Evolutionary conservation across 2,888 invertebrate genomes (phyloP), one percentile per base, ranked within the genome.

Genomic region (Anagyrus pseudococci): DNA sequence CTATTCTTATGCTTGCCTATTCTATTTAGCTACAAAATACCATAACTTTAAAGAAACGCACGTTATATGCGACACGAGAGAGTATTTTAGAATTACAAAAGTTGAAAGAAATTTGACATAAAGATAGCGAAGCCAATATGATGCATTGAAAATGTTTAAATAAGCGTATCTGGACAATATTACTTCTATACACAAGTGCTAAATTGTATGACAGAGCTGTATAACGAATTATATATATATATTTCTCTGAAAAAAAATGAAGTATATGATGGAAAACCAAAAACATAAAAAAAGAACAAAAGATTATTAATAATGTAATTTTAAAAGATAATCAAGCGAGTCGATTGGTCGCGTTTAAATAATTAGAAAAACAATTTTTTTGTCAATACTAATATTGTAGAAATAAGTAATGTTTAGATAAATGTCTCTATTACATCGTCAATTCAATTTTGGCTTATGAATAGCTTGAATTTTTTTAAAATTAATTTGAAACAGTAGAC

Each of bases 301-400:
- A n/a, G n/a, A n/a, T n/a, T n/a, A n/a, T n/a, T n/a, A n/a, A n/a
- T n/a, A n/a, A n/a, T n/a, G n/a, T n/a, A n/a, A 46, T 23, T 37
- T n/a, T 23, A n/a, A 33, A 20, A 52, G 37, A 23, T 17, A 23
- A 22, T 15, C n/a, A 25, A 17, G 33, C 33, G 8, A 37, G 33
- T 37, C 33, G 33, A 37, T 37, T 37, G 15, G 33, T 37, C 26
- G 53, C 55, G 48, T 58, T 58, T 15, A 37, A 37, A 29, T 29
- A 7, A 29, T 10, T n/a, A n/a, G n/a, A n/a, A n/a, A n/a, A n/a
- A n/a, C n/a, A n/a, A n/a, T n/a, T n/a, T n/a, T n/a, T n/a, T n/a
- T n/a, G n/a, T n/a, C n/a, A n/a, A n/a, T n/a, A n/a, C n/a, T n/a
- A n/a, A n/a, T n/a, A n/a, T n/a, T n/a, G n/a, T n/a, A n/a, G n/a